Base-by-base conservation (phyloP, 2,113 vertebrate genomes). In the Alces alces region DNA sequence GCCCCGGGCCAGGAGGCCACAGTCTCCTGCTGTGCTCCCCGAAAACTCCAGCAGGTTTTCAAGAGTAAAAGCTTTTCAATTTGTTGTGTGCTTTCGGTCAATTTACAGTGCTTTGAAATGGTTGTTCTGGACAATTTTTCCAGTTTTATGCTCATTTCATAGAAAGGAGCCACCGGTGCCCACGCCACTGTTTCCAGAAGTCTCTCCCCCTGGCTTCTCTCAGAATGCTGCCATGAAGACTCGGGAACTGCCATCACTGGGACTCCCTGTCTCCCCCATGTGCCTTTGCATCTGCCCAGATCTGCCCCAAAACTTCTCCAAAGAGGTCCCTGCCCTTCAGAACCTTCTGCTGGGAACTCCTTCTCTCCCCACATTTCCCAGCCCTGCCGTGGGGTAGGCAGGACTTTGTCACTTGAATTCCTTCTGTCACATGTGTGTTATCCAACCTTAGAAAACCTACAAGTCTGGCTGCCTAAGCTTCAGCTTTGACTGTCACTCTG, bases 11-110 rank as follows among this genome's bases (percentile, higher is more conserved):
- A 83, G 30, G 30, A 70, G 57, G 27, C 55, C 61, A 70, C 28
- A 50, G 39, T 60, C 5, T 91, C 64, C 95, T 87, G 15, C 79
- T 78, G 5, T 52, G 83, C 43, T 86, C 15, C 66, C 43, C 80
- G 2, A 0, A 86, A 94, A 33, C 7, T 55, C 78, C 57, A 64
- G 57, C 28, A 30, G 36, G 79, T 87, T 92, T 91, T 86, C 55
- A 80, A 86, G 47, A 96, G 80, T 82, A 88, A 95, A 96, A 91
- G 27, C 50, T 66, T 85, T 73, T 85, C 79, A 45, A 52, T 88
- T 89, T 93, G 50, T 79, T 57, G 23, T 89, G 86, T 89, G 33
- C 33, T 54, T 91, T 92, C 54, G 16, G 92, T 73, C 76, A 86
- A 33, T 60, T 90, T 50, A 78, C 30, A 84, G 23, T 80, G 47